Evolutionary conservation across 1,140 invertebrate genomes (phyloP), one percentile per base, ranked within the genome.

Genomic region (Euura saliciscinereae): DNA sequence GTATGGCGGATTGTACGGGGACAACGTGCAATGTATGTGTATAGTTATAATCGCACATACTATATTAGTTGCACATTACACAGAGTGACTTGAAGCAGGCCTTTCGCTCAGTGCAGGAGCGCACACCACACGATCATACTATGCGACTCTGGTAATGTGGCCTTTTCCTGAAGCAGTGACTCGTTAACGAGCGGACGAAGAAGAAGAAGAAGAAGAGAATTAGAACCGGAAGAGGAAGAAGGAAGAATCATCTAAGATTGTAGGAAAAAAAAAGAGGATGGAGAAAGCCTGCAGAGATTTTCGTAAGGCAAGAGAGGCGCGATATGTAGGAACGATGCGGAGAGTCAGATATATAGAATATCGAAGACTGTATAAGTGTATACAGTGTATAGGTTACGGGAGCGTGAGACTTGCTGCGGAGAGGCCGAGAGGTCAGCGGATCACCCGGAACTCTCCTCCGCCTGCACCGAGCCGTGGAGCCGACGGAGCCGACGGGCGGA

Each of bases 391-490:
- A 85, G 86, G 86, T 87, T 87, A 87, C 86, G 87, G 85, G 85
- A 87, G 86, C 86, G 86, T 87, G 86, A 87, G 86, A 87, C 85
- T 87, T 85, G 86, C 86, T 85, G 86, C 85, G 86, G 84, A 86
- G 85, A 86, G 85, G 86, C 86, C 86, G 86, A 87, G 84, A 87
- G 86, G 86, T 87, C 86, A 87, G 86, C 86, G 85, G 85, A 87
- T 87, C 85, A 87, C 85, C 86, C 86, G 86, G 85, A 87, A 87
- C 85, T 87, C 86, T 84, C 85, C 84, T 86, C 80, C 80, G 81
- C 78, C 66, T 59, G 51, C 51, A 11, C 51, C 51, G 51, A 59
- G 70, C 71, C 66, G 74, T 74, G 73, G 82, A 84, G 83, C 83
- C 82, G 82, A 77, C 28, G 28, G 28, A 28, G 28, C 28, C 28